phyloP scores from a whole-genome alignment of 2,888 invertebrate species.

The Hofmannophila pseudospretella region DNA sequence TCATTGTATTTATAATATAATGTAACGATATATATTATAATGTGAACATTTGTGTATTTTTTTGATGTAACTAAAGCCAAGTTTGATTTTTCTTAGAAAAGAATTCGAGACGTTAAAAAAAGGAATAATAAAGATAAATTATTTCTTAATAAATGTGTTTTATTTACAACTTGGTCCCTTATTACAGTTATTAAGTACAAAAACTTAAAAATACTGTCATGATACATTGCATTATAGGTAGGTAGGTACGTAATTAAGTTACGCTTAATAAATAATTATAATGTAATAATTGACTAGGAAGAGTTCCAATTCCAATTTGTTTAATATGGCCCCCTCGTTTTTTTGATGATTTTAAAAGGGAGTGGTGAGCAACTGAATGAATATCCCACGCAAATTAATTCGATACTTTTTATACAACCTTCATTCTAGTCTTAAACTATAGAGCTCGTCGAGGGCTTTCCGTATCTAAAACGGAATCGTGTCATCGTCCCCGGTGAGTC shows the following conservation, averaged over 20 bases:
- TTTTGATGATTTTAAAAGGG: no score
- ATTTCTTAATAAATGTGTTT: conserved; percentile 72
- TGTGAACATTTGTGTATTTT: conserved; percentile 74
- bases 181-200: background rate
- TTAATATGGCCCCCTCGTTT: no score
- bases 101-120: conserved; percentile 71
- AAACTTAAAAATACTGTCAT: conserved; percentile 6
- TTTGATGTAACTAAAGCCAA: conserved; percentile 75
- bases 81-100: conserved; percentile 75
- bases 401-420: no score
- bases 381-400: no score
- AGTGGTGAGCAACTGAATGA: no score
- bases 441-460: no score
- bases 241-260: no score
- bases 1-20: conserved; percentile 62
- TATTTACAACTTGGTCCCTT: conserved; percentile 34
- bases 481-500: no score
- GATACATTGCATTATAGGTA: conserved; percentile 3
- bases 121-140: conserved; percentile 74
- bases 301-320: no score
- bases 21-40: conserved; percentile 49
- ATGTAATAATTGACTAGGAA: conserved; percentile 12
- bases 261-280: background rate
- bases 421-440: no score
- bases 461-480: no score